A percentile compares a stretch with the other conserved stretches of the same genome.
Conservation (phyloP, 2,888 invertebrate genomes). For the Conomelus anceps region DNA sequence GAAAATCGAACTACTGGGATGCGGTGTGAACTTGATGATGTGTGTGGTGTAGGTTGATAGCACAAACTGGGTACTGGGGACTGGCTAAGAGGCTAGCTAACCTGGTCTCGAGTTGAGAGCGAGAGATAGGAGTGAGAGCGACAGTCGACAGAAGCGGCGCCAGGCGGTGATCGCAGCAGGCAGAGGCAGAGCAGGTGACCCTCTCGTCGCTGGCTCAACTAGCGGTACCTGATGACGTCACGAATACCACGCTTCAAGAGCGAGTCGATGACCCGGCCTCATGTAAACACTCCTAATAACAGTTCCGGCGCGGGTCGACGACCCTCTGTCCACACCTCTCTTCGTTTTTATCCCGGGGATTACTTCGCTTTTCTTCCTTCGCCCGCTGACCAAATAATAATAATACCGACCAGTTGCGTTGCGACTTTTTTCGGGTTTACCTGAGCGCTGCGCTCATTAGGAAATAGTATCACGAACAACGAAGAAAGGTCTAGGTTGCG, state of each 20-base stretch:
- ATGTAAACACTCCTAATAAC: not conserved
- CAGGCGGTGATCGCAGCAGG: not conserved
- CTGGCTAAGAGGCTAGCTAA: not conserved
- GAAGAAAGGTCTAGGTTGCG: not conserved
- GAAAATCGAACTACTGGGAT: not conserved
- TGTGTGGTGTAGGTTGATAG: not conserved
- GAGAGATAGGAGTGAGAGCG: not conserved
- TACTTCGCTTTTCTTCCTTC: not conserved
- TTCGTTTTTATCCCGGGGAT: not conserved
- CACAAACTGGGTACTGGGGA: not conserved
- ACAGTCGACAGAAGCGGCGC: not conserved
- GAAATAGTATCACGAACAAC: not conserved
- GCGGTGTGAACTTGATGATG: not conserved
- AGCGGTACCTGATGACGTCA: slow-evolving; percentile 9
- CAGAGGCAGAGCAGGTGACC: not conserved
- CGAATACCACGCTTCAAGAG: slow-evolving; percentile 1
- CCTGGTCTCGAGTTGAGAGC: not conserved
- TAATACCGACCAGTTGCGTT: not conserved
- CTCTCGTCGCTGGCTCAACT: not conserved
- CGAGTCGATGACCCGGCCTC: slow-evolving; percentile 9
- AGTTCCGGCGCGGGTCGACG: not conserved
- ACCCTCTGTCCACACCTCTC: not conserved
- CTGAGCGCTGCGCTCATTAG: not conserved
- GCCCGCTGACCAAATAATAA: not conserved
- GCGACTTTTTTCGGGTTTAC: not conserved